phyloP scores from a whole-genome alignment of 1,140 invertebrate genomes.

The Drosophila miranda region DNA sequence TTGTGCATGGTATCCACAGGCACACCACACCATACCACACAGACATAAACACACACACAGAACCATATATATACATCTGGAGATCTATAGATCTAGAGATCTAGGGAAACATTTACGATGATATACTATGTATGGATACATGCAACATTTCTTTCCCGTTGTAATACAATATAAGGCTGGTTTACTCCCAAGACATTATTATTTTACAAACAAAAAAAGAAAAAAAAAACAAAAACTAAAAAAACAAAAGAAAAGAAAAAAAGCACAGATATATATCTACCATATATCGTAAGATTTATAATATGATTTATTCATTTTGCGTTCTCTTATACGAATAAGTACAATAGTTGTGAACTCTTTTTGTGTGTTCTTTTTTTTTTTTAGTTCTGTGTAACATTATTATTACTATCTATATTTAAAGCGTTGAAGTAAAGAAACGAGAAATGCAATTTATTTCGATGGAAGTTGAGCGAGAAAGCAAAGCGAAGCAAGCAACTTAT shows the following conservation, averaged over 20 bases:
- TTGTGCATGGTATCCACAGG: conserved; percentile 46
- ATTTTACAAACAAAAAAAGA: conserved; percentile 57
- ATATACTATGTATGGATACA: conserved; percentile 47
- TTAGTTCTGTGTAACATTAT: conserved; percentile 21
- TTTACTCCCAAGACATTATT: conserved; percentile 82
- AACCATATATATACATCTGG: conserved; percentile 28
- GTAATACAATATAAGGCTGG: conserved; percentile 82
- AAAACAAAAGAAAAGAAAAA: background rate
- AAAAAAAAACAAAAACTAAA: background rate
- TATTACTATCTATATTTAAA: conserved; percentile 14
- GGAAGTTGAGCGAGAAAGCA: conserved; percentile 19
- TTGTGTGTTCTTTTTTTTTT: conserved; percentile 26
- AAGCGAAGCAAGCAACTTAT: conserved; percentile 43
- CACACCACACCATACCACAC: background rate
- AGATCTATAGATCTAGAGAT: conserved; percentile 9
- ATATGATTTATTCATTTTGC: conserved; percentile 27
- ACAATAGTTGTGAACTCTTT: conserved; percentile 35
- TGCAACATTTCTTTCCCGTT: conserved; percentile 78
- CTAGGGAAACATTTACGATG: conserved; percentile 41
- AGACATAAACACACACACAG: conserved; percentile 21
- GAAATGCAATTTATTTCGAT: conserved; percentile 31
- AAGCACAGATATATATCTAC: conserved; percentile 14
- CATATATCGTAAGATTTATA: conserved; percentile 15
- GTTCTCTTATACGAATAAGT: conserved; percentile 42
- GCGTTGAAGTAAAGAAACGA: background rate